Evolutionary conservation across 2,113 vertebrate species (phyloP), one percentile per base, ranked within the genome.

Genomic region (Sceloporus undulatus): DNA sequence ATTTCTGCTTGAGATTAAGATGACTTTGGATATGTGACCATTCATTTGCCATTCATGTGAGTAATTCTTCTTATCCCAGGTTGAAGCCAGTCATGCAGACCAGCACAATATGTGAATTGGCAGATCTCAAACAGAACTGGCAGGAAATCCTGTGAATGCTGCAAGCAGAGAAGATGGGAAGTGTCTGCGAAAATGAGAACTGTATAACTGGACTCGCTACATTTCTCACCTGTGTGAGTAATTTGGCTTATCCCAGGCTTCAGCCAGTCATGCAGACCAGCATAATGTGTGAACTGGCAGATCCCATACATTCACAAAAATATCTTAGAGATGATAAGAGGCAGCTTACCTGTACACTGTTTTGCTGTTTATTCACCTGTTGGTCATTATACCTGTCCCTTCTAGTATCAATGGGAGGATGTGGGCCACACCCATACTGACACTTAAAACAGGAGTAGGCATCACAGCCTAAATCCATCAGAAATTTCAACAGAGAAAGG

Each of bases 381-480:
- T 87, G 82, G 13, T 96, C 95, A 38, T 93, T 90, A 85, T 95
- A 94, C 68, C 95, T 91, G 91, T 88, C 92, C n/a, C 94, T 88
- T 18, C 90, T 96, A 54, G 89, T 86, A 21, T 95, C 95, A 65
- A 98, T 85, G 0, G 94, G 90, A 52, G 98, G 97, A 82, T 99
- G 99, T 34, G 96, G 95, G 71, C 89, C 93, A 0, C 92, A 96
- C 85, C 98, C 98, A 0, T 98, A 97, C 16, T 92, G 87, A 90
- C 98, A 99, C 1, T 94, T 94, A 92, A 99, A 99, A 94, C 98
- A 99, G 84, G 98, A 95, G 7, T 87, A 85, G 48, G 96, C 98
- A 0, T 99, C 93, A 68, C 98, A 98, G 84, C 98, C 98, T 13
- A 97, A 95, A 93, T 98, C 98, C 95, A 99, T 94, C 85, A 99